Evolutionary conservation across 2,797 vertebrate genomes (phyloP), one percentile per base, ranked within the genome.

Genomic region (Helostoma temminkii): DNA sequence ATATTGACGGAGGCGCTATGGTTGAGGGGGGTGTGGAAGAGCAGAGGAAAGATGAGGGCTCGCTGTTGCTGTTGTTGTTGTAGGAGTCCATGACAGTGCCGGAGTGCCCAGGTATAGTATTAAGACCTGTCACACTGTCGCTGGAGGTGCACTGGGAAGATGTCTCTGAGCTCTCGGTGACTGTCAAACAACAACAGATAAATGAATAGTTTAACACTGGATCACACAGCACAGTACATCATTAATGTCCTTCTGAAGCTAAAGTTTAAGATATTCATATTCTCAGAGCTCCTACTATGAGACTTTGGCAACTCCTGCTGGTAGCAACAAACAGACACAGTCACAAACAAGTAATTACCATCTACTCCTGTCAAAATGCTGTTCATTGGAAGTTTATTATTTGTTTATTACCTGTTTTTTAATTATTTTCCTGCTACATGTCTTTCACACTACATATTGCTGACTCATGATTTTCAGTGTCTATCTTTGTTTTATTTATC

Each of bases 71-170:
- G 57, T 63, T 85, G 78, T 83, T 84, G 64, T 86, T 82, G 87
- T 82, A 93, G 1, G 81, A 84, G 63, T 94, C 92, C 52, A 91
- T 83, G 75, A 49, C 26, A 6, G 77, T 42, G 42, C 61, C 71
- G 34, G 88, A 8, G 48, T 83, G 78, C 21, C 53, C 82, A 0
- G 90, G 87, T 37, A 74, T 26, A 15, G 82, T 48, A 15, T 85
- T 89, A 64, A 92, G 81, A 3, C 87, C 90, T 7, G 87, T 84
- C 6, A 93, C 79, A 10, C 93, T 93, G 61, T 94, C 92, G 15
- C 87, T 93, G 55, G 93, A 94, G 14, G 89, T 91, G 52, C 94
- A 92, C 82, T 93, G 94, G 26, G 94, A 95, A 15, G 93, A 95
- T 0, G 88, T 91, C 77, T 94, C 93, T 0, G 91, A 93, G 74